Evolutionary conservation across 2,888 invertebrate genomes (phyloP), one percentile per base, ranked within the genome.

Genomic region (Ashinkailepas kermadecensis): DNA sequence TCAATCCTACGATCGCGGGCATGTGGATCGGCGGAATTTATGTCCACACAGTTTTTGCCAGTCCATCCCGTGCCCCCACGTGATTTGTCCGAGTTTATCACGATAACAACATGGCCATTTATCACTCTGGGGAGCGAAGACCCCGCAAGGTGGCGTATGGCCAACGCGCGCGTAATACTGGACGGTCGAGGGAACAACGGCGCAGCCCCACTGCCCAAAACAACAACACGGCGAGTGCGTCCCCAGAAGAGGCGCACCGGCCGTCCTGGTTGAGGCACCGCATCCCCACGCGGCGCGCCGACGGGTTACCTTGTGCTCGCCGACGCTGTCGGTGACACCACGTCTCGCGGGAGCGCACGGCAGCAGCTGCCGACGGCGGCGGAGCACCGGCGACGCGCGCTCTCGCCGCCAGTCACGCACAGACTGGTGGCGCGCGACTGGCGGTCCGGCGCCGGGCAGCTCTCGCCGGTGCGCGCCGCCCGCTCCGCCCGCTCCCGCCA

Each of bases 21-120:
- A 4, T 70, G 15, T 15, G 70, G 70, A 54, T 70, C 74, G 11
- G 74, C 9, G 21, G 54, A 74, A 74, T 74, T 74, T 54, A 15
- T 56, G 74, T 21, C 54, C 10, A 21, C 21, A 21, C 1, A 8
- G 74, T 74, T 74, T 74, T 56, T 74, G 56, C 54, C 54, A 13
- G 70, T 12, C 8, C 15, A 70, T 39, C 39, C 25, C 74, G 8
- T 54, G 74, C 54, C 18, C 9, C 10, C 18, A 21, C 74, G 74
- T 21, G 54, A 56, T 74, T 74, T 74, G 74, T 56, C 74, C 74
- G 10, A 13, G 74, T 56, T 56, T 56, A 74, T 74, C 8, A 56
- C 74, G 56, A 74, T 74, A 74, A 74, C 74, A 74, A 74, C 74
- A 74, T 11, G 7, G 13, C 21, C 56, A 56, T 74, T 74, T 74